Evolutionary conservation across 1,140 invertebrate species (phyloP), one percentile per base, ranked within the genome.

Genomic region (Teleogryllus occipitalis): DNA sequence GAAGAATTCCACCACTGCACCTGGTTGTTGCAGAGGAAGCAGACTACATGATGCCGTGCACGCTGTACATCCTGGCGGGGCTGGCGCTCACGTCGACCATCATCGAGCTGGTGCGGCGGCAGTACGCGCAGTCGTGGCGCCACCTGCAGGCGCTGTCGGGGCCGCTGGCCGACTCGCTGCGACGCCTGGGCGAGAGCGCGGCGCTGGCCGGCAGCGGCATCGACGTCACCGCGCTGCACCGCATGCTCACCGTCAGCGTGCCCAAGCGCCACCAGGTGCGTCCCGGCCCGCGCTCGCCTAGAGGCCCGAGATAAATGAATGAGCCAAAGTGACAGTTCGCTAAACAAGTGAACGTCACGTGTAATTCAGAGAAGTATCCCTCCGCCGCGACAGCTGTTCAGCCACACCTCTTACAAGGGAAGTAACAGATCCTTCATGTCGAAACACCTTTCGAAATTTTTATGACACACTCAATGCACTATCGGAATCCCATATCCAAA

Each of bases 61-160:
- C 96, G 0, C 83, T 97, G 80, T 99, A 98, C 87, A 95, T 98
- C 82, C 88, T 98, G 78, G 92, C 98, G 80, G 97, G 97, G 7
- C 88, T 99, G 85, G 96, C 97, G 5, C 85, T 99, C 74, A 97
- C 97, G 4, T 96, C 96, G 3, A 98, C 97, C 81, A 97, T 97
- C 82, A 98, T 98, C 82, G 96, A 98, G 86, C 86, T 96, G 80
- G 94, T 96, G 54, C 87, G 94, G 77, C 87, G 93, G 78, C 94
- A 96, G 84, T 96, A 96, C 85, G 93, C 93, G 10, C 91, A 94
- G 82, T 95, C 93, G 79, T 96, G 95, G 95, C 89, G 91, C 83
- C 91, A 92, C 83, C 85, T 96, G 47, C 91, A 94, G 85, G 92
- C 92, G 39, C 86, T 95, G 12, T 92, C 92, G 3, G 93, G 93